Base-by-base conservation (phyloP, 2,113 vertebrate genomes). In the Rousettus leschenaultii region DNA sequence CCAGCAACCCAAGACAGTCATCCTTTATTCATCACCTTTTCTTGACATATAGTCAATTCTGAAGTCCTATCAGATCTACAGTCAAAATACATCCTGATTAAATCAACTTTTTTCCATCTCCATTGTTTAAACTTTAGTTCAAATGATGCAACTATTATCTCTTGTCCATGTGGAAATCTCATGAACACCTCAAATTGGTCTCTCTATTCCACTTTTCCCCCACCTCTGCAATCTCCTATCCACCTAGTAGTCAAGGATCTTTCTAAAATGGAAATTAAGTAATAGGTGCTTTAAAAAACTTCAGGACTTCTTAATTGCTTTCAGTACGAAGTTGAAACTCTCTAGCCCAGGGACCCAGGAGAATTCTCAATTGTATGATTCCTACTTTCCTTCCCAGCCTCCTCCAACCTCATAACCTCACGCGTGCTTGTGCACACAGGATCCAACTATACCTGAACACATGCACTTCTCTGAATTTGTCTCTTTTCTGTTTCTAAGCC, bases 181-280 rank as follows among this genome's bases (percentile, higher is more conserved):
- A 83, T 13, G 83, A 48, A 24, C 19, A 77, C 38, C 35, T 92
- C 75, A 71, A 78, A 84, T 35, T 80, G 63, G 19, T 84, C 33
- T 78, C 14, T 80, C 21, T 92, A 90, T 80, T 94, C 21, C 1
- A 65, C 66, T 95, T 85, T n/a, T 51, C 26, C 43, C 28, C 75
- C 55, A 35, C 30, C 10, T 48, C 43, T 84, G 14, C 1, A 66
- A 68, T 66, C 70, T 94, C 45, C 68, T 87, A 85, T 90, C 19
- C 35, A 75, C 33, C 40, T n/a, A 71, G 26, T 80, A 85, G 53
- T n/a, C 38, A 79, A 75, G 26, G 15, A 38, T 78, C 51, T 94
- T 95, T 94, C 45, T 95, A 71, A 96, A 85, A 55, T 85, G 6
- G 40, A 78, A 95, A 93, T 83, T 14, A 61, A 61, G 83, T 57